A percentile compares a stretch with the other conserved stretches of the same genome.
Evolutionary conservation across 2,113 vertebrate genomes (phyloP).

Genomic region (Phalacrocorax pelagicus): DNA sequence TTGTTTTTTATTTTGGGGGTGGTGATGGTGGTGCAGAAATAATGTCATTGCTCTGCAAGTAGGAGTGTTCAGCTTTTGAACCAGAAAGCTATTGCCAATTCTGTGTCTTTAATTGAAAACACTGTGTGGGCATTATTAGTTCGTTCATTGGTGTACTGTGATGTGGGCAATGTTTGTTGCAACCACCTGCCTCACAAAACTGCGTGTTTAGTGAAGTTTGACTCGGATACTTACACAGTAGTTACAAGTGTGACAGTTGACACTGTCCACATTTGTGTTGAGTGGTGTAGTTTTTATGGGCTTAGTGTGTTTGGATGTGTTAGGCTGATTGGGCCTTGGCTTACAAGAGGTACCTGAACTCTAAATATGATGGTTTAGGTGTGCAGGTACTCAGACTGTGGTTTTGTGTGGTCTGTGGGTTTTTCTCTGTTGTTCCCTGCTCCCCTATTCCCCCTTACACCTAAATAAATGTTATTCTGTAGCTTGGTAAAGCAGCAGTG

Average conservation of each 20-base stretch:
- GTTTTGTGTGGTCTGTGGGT: not conserved
- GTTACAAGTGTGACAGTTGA: not conserved
- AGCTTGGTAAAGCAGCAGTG: not conserved
- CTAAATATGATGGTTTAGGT: not conserved
- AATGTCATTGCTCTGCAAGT: not conserved
- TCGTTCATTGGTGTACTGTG: not conserved
- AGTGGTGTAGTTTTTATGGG: not conserved
- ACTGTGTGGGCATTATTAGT: not conserved
- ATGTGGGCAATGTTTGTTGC: not conserved
- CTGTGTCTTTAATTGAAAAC: not conserved
- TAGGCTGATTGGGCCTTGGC: not conserved
- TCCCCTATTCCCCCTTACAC: rapidly evolving
- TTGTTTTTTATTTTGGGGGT: not conserved
- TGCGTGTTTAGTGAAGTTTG: not conserved
- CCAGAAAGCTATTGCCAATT: not conserved
- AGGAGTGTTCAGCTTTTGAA: not conserved
- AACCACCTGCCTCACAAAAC: not conserved
- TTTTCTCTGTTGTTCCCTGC: not conserved
- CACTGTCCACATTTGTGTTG: not conserved
- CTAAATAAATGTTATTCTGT: not conserved
- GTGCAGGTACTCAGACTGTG: not conserved
- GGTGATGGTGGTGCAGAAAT: not conserved
- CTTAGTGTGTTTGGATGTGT: not conserved
- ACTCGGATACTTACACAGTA: not conserved
- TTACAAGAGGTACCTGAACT: not conserved